Evolutionary conservation across 2,113 vertebrate species (phyloP), one percentile per base, ranked within the genome.

Genomic region (Albula glossodonta): DNA sequence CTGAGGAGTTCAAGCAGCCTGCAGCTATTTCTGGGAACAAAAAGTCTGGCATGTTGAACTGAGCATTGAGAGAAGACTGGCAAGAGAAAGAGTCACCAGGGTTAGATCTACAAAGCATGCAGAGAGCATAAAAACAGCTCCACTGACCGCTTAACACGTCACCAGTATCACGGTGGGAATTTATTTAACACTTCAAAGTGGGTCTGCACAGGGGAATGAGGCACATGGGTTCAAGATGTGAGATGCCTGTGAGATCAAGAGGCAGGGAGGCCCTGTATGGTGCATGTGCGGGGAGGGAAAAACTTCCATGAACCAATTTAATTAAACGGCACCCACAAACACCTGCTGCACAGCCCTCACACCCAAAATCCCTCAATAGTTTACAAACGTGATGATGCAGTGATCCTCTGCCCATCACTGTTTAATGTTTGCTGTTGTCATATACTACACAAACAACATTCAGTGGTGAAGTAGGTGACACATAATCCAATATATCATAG

Each of bases 171-270:
- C n/a, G 70, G 70, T 31, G 70, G 70, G 70, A 74, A 31, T 74
- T 74, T 74, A 74, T 31, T 74, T 31, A n/a, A 31, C 51, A 22
- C 84, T 80, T 85, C 74, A 80, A 49, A 85, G 31, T 31, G 70
- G n/a, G 31, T 41, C 48, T 17, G 19, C 57, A 7, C 48, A 51
- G 50, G 4, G 22, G 66, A 77, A 50, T 12, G 19, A 19, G 41
- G 78, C 74, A 57, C 51, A 49, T 80, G 84, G 77, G 25, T n/a
- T 85, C 74, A 52, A 63, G 77, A 85, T 49, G 53, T 57, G 41
- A 25, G 15, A 22, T 2, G 9, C 9, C n/a, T 22, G 52, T 11
- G 60, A 74, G 70, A 74, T 7, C 22, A 22, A 74, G 70, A 74
- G 70, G 70, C 70, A 31, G 22, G 10, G n/a, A 5, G n/a, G 70